Percentiles rank a stretch among this genome's conserved stretches.
Conservation (phyloP, 2,797 vertebrate genomes). For the Catostomus latipinnis region DNA sequence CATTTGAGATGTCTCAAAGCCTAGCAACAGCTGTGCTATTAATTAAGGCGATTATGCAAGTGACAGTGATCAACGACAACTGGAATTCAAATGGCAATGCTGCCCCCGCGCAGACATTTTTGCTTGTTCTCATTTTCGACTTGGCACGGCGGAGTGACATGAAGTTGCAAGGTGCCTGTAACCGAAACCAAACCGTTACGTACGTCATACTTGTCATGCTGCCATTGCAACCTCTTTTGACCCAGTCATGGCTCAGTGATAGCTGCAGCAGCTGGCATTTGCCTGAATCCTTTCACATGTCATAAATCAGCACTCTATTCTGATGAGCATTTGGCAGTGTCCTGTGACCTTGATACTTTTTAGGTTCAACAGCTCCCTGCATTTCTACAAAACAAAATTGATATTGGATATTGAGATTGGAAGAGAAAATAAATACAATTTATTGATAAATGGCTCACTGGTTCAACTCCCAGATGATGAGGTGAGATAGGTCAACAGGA, state of each 20-base stretch:
- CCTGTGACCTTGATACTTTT: slow-evolving; percentile 22
- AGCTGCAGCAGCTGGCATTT: slow-evolving; percentile 44
- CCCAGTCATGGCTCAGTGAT: slow-evolving; percentile 28
- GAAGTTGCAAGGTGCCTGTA: slow-evolving; percentile 40
- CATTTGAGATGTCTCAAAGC: slow-evolving; percentile 23
- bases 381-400: slow-evolving; percentile 17
- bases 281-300: slow-evolving; percentile 20
- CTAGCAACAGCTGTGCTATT: slow-evolving; percentile 30
- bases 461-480: slow-evolving; percentile 7
- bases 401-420: background rate
- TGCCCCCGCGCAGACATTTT: slow-evolving; percentile 22
- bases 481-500: background rate
- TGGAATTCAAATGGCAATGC: slow-evolving; percentile 28
- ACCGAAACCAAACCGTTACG: slow-evolving; percentile 33
- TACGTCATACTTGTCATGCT: slow-evolving; percentile 52
- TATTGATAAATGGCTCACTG: background rate
- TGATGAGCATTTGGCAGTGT: slow-evolving; percentile 20
- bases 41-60: slow-evolving; percentile 44
- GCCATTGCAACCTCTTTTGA: slow-evolving; percentile 36
- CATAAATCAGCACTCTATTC: slow-evolving; percentile 46
- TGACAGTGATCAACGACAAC: slow-evolving; percentile 39
- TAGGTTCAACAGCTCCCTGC: slow-evolving; percentile 19
- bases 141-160: slow-evolving; percentile 43
- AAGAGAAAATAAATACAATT: background rate
- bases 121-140: slow-evolving; percentile 40